A percentile compares a stretch with the other conserved stretches of the same genome.
Conservation (phyloP, 2,888 invertebrate species). For the Xylophagus ater region DNA sequence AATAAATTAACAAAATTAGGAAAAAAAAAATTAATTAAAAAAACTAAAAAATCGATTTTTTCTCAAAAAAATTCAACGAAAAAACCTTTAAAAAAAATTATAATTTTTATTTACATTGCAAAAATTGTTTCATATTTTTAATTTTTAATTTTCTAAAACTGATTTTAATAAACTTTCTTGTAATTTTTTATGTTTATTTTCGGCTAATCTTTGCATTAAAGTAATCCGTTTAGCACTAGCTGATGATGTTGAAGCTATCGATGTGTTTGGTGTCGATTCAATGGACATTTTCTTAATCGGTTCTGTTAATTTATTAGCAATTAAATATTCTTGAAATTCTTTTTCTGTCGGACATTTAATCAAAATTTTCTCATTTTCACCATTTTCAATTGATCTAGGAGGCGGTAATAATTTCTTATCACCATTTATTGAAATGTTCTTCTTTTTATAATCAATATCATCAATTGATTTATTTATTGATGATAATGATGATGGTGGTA, state of each 20-base stretch:
- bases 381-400: slow-evolving; percentile 1
- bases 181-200: slow-evolving; percentile 22
- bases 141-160: slow-evolving; percentile 21
- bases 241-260: neutral
- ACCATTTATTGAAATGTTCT: slow-evolving; percentile 4
- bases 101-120: too few species aligned
- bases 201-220: slow-evolving; percentile 23
- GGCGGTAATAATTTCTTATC: slow-evolving; percentile 1
- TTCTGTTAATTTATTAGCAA: slow-evolving; percentile 19
- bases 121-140: too few species aligned
- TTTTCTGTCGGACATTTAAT: slow-evolving; percentile 20
- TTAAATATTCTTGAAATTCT: slow-evolving; percentile 21
- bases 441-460: neutral
- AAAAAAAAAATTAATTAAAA: too few species aligned
- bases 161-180: slow-evolving; percentile 20
- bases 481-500: neutral
- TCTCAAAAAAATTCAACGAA: too few species aligned
- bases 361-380: slow-evolving; percentile 11
- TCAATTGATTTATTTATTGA: neutral
- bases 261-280: neutral
- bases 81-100: too few species aligned
- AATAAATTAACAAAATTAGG: too few species aligned
- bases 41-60: too few species aligned
- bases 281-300: slow-evolving; percentile 19
- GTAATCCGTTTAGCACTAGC: slow-evolving; percentile 22